phyloP scores from a whole-genome alignment of 2,888 invertebrate species.

The Acutogordius australiensis region DNA sequence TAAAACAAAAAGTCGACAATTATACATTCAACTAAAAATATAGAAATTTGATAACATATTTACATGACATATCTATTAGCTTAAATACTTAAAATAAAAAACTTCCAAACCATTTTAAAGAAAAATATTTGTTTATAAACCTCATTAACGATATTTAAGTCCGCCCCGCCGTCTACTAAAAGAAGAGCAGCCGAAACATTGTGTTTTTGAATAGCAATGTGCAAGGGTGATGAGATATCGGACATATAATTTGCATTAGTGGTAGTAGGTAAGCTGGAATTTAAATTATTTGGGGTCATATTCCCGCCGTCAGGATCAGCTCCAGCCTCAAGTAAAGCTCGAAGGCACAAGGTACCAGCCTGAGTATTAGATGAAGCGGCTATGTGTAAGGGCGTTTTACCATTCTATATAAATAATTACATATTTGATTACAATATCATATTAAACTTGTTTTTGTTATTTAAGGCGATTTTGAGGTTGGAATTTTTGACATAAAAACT shows the following conservation, averaged over 20 bases:
- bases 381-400: slow-evolving; percentile 29
- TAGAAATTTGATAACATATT: background rate
- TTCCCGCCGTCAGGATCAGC: background rate
- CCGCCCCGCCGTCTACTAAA: slow-evolving; percentile 33
- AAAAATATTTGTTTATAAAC: background rate
- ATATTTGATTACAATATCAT: too few species aligned
- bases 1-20: too few species aligned
- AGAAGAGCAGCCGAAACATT: slow-evolving; percentile 31
- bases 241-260: too few species aligned
- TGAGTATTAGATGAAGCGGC: slow-evolving; percentile 24
- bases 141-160: slow-evolving; percentile 27
- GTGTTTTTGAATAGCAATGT: slow-evolving; percentile 32
- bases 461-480: too few species aligned
- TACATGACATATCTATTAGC: background rate
- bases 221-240: slow-evolving; percentile 31
- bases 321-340: background rate
- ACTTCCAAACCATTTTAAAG: too few species aligned
- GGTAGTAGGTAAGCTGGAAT: too few species aligned
- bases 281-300: slow-evolving; percentile 21
- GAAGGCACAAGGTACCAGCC: slow-evolving; percentile 9
- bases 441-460: too few species aligned
- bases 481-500: too few species aligned
- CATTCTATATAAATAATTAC: too few species aligned
- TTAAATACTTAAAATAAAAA: background rate
- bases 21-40: background rate